These are phyloP conservation scores for Bombus consobrinus DNA, from an alignment of 1,140 invertebrate species.

Conservation along the genomic window DNA sequence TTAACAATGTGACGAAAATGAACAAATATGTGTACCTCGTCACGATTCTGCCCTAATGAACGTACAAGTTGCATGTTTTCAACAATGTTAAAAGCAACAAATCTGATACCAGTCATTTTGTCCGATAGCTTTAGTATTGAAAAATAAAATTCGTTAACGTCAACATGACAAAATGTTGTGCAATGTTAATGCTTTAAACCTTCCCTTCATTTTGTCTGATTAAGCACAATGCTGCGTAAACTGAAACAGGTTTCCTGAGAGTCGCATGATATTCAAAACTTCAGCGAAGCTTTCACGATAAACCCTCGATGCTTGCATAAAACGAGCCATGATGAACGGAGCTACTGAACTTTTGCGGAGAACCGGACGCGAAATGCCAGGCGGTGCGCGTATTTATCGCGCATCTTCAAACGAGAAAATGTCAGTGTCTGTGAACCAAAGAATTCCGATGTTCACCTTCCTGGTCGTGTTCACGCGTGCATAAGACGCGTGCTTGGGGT, in stretches of 20 bases:
- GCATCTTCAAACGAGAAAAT: slow-evolving; percentile 24
- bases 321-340: not conserved
- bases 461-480: slow-evolving; percentile 6
- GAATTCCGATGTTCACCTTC: slow-evolving; percentile 10
- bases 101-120: too few species aligned
- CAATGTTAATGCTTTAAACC: too few species aligned
- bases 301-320: not conserved
- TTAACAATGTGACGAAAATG: too few species aligned
- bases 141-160: too few species aligned
- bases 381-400: slow-evolving; percentile 17
- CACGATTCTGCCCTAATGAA: too few species aligned
- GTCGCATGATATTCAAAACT: too few species aligned
- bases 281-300: not conserved
- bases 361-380: slow-evolving; percentile 36
- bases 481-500: not conserved
- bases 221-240: not conserved
- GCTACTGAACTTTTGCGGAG: slow-evolving; percentile 34
- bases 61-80: too few species aligned
- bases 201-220: too few species aligned
- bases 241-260: not conserved
- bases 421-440: slow-evolving; percentile 14
- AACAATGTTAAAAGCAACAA: too few species aligned
- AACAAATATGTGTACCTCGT: too few species aligned
- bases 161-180: too few species aligned
- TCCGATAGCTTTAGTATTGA: too few species aligned